Conservation (phyloP, 2,888 invertebrate species). For the Caenorhabditis sp. region DNA sequence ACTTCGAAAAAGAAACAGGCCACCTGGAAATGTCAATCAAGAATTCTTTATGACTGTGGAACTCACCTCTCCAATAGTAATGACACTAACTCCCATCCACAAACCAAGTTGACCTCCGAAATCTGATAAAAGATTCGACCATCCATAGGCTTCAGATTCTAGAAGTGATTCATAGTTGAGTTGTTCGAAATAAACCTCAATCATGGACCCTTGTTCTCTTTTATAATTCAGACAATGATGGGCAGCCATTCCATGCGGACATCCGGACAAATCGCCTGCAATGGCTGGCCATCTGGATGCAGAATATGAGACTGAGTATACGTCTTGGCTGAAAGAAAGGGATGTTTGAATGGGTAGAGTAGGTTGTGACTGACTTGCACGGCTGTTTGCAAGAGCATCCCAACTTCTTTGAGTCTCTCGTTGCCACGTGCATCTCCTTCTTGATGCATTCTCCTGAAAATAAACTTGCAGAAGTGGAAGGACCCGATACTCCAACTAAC, state of each 20-base stretch:
- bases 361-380: slow-evolving; percentile 74
- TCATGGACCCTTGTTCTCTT: slow-evolving; percentile 74
- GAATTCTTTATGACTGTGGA: neutral
- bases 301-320: slow-evolving; percentile 80
- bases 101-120: slow-evolving; percentile 81
- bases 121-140: slow-evolving; percentile 80
- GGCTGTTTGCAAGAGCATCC: slow-evolving; percentile 80
- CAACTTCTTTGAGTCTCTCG: slow-evolving; percentile 66
- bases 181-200: slow-evolving; percentile 82
- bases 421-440: slow-evolving; percentile 74
- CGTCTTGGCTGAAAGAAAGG: slow-evolving; percentile 75
- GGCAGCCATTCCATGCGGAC: slow-evolving; percentile 75
- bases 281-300: slow-evolving; percentile 78
- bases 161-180: slow-evolving; percentile 80
- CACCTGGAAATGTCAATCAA: slow-evolving; percentile 24
- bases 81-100: slow-evolving; percentile 80
- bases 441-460: slow-evolving; percentile 78
- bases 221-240: slow-evolving; percentile 78
- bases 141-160: slow-evolving; percentile 81
- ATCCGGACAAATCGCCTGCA: slow-evolving; percentile 72
- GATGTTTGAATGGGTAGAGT: neutral
- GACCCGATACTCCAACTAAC: slow-evolving; percentile 32
- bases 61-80: slow-evolving; percentile 76
- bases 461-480: neutral
- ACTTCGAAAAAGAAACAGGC: slow-evolving; percentile 57